Evolutionary conservation across 2,888 invertebrate species (phyloP), one percentile per base, ranked within the genome.

Genomic region (Synanthedon myopaeformis): DNA sequence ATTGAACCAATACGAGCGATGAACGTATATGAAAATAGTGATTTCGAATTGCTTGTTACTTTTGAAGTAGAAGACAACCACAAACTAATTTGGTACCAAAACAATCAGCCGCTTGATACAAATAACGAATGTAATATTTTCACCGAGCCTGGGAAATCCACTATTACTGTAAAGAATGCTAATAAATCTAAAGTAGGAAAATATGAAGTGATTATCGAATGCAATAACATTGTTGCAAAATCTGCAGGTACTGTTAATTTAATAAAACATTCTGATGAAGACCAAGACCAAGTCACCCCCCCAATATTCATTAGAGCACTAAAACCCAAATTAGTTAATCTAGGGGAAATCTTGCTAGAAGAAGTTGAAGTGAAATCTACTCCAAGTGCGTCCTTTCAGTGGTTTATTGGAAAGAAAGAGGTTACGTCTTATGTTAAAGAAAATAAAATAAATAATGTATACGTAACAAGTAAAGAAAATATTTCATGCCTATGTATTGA

Each of bases 121-220:
- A 89, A 88, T 62, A 89, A 92, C 52, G 90, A 92, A 59, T 90
- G 90, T 56, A 74, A 82, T 42, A 90, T 94, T 52, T 79, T 81
- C 5, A 88, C 86, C 17, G 89, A 90, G 59, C 90, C 91, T 56
- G 91, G 89, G 51, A 90, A 85, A 57, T 93, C 94, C 0, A 89
- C 82, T 49, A 80, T 96, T 28, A 89, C 79, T 61, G 90, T 96
- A 56, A 82, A 89, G 42, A 91, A 93, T 59, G 89, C 91, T 64
- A 90, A 91, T 49, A 92, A 92, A 72, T 92, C 92, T 68, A 93
- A 94, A 70, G 90, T 91, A 56, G 97, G 97, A 35, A 96, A 95
- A 78, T 97, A 96, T 77, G 96, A 96, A 88, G 92, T 96, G 12
- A 88, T 92, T 28, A 92, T 95, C n/a, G 90, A 91, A 65, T 95